Evolutionary conservation across 2,797 vertebrate species (phyloP).

Genomic region (Anabacerthia variegaticeps): DNA sequence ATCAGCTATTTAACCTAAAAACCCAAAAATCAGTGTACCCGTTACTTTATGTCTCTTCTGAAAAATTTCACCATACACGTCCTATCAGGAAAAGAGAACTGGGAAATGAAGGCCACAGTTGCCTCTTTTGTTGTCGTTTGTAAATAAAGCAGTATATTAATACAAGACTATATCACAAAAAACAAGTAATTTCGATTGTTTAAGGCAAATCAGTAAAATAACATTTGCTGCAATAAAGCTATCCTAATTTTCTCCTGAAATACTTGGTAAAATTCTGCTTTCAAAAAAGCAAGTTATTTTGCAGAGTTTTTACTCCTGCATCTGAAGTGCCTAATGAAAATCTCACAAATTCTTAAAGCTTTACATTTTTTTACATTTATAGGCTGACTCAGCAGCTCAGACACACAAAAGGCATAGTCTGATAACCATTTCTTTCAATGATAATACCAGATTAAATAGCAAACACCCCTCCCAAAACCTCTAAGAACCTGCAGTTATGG

Average conservation of each 20-base stretch:
- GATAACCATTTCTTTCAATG: neutral
- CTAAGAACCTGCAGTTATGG: neutral
- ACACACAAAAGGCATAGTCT: neutral
- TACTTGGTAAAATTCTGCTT: neutral
- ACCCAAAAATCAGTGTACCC: neutral
- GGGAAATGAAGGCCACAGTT: neutral
- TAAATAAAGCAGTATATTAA: neutral
- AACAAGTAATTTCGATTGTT: neutral
- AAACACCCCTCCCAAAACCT: neutral
- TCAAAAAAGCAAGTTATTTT: neutral
- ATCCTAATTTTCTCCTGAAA: neutral
- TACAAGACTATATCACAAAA: neutral
- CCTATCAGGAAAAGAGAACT: neutral
- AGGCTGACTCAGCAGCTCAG: neutral
- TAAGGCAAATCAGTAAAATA: neutral
- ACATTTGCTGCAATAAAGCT: neutral
- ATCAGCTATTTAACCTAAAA: neutral
- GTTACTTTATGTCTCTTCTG: neutral
- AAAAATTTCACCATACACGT: neutral
- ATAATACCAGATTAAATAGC: neutral
- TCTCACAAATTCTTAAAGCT: neutral
- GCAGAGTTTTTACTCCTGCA: neutral
- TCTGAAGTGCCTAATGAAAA: neutral
- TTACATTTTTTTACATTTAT: neutral
- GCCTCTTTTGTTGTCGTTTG: neutral